Conservation (phyloP, 2,888 invertebrate species). For the Parnassius smintheus region DNA sequence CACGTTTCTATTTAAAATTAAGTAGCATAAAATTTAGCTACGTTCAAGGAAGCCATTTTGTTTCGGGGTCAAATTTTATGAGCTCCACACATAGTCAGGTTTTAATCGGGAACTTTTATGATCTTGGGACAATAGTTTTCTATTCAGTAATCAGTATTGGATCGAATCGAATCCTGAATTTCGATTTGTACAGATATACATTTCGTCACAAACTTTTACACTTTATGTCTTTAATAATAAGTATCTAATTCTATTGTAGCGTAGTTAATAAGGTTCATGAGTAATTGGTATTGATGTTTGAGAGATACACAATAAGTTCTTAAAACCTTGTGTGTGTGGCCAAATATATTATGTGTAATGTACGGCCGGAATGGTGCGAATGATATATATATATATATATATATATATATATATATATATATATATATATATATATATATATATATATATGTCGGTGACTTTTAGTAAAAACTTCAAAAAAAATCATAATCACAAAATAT, state of each 20-base stretch:
- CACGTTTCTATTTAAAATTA: slow-evolving; percentile 24
- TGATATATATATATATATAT: too few relatives aligned
- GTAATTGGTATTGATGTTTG: slow-evolving; percentile 40
- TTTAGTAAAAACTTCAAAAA: too few relatives aligned
- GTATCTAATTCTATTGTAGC: slow-evolving; percentile 17
- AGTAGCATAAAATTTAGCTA: slow-evolving; percentile 28
- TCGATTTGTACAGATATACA: slow-evolving; percentile 33
- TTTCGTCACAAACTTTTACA: neutral
- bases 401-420: too few relatives aligned
- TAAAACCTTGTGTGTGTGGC: slow-evolving; percentile 57
- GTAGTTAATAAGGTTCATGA: slow-evolving; percentile 16
- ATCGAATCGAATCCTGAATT: slow-evolving; percentile 42
- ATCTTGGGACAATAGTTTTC: slow-evolving; percentile 37
- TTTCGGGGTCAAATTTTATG: slow-evolving; percentile 50
- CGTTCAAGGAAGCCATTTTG: slow-evolving; percentile 50
- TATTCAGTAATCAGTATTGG: slow-evolving; percentile 47
- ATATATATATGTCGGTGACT: too few relatives aligned
- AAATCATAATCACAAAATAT: too few relatives aligned
- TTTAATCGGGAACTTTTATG: slow-evolving; percentile 57
- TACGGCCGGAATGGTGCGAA: neutral
- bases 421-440: too few relatives aligned
- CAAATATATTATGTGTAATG: slow-evolving; percentile 30
- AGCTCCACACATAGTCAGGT: slow-evolving; percentile 52
- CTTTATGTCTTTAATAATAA: slow-evolving; percentile 11
- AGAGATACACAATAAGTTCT: slow-evolving; percentile 44